Evolutionary conservation across 2,113 vertebrate species (phyloP), one percentile per base, ranked within the genome.

Genomic region (Salvator merianae): DNA sequence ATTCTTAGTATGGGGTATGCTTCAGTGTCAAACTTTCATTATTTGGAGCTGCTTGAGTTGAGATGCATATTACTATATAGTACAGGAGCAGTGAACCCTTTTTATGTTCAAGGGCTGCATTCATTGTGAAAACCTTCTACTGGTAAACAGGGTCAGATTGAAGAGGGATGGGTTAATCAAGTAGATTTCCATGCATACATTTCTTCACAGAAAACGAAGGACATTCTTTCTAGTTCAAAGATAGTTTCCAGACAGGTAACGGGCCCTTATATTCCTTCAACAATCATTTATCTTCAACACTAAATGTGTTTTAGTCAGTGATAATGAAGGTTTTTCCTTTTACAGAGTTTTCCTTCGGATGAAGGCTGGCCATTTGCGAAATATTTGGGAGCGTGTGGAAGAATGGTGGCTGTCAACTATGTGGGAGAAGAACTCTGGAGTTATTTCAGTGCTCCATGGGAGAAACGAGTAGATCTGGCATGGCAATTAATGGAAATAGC

Each of bases 331-430:
- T 1, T 89, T 69, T 88, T 83, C 84, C 87, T 24, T 84, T 66
- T 74, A 2, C 95, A 99, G 99, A 99, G 98, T 93, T 99, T 99
- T 93, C 99, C 99, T 0, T 99, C 98, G 22, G 98, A 99, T 75
- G 99, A 99, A 93, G 99, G 99, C 68, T 99, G 99, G 99, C 99
- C 98, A 0, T 99, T 99, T 1, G 97, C 99, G 87, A 99, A 99
- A 88, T 99, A 99, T 93, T 96, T 99, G 89, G 98, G 99, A 89
- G 98, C 99, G 0, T 99, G 99, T 2, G 99, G 98, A 82, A 97
- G 99, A 88, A 96, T 99, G 97, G 98, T 99, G 87, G 98, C 98
- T 62, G 99, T 99, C 88, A 99, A 99, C 93, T 99, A 99, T 0
- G 97, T 99, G 92, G 99, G 98, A 84, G 98, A 99, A 93, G 98